phyloP scores from a whole-genome alignment of 2,888 invertebrate genomes.

The Heliconius aoede region DNA sequence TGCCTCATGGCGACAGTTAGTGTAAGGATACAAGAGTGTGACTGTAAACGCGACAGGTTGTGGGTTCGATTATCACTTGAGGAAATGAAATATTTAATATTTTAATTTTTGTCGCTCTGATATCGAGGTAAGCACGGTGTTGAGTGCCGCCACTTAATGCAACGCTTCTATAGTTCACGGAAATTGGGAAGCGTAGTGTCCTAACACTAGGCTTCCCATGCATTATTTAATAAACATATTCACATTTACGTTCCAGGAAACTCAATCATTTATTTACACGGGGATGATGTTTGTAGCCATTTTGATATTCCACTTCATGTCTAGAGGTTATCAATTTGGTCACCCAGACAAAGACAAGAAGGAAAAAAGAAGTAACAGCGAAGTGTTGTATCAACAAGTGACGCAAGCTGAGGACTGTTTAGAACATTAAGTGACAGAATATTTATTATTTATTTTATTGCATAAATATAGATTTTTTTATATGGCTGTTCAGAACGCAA shows the following conservation, averaged over 20 bases:
- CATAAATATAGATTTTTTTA: not conserved
- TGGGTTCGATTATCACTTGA: no score
- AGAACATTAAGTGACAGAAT: conserved; percentile 37
- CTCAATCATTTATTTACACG: conserved; percentile 91
- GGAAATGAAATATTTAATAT: no score
- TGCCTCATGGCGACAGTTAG: not conserved
- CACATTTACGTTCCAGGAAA: conserved; percentile 80
- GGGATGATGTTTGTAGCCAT: conserved; percentile 89
- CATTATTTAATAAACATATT: not conserved
- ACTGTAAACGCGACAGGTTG: no score
- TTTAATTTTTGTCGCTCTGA: no score
- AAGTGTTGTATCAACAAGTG: conserved; percentile 63
- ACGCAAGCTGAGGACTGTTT: conserved; percentile 62
- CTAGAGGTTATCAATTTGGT: conserved; percentile 60
- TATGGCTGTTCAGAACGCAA: not conserved
- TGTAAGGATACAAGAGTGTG: no score
- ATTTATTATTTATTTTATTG: not conserved
- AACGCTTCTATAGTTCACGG: no score
- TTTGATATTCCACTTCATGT: conserved; percentile 85
- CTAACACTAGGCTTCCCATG: no score
- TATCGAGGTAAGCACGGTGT: no score
- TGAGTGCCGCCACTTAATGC: no score
- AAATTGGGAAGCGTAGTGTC: no score
- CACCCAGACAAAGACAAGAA: conserved; percentile 48
- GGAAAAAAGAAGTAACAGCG: conserved; percentile 59